A percentile compares a stretch with the other conserved stretches of the same genome.
Evolutionary conservation across 2,113 vertebrate genomes (phyloP).

Genomic region (Oryzias woworae): DNA sequence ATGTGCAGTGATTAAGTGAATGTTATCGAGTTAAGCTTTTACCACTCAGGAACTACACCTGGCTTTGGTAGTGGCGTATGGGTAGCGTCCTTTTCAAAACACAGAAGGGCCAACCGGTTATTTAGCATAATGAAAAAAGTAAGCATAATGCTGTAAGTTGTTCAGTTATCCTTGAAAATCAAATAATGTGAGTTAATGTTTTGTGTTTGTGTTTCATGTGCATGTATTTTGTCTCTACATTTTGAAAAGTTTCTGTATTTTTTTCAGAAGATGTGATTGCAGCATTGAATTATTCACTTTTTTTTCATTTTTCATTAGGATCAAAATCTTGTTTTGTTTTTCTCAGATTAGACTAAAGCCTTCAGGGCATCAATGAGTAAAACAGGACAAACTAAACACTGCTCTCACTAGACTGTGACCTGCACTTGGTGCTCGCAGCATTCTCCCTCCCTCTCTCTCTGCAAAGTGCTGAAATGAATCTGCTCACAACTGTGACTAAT

Average conservation of each 20-base stretch:
- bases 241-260: background rate
- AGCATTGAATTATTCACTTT: conserved; percentile 24
- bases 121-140: too few species aligned
- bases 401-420: background rate
- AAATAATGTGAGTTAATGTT: too few species aligned
- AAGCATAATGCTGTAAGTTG: too few species aligned
- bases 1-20: too few species aligned
- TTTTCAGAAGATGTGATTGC: conserved; percentile 20
- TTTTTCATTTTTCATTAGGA: conserved; percentile 8
- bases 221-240: too few species aligned
- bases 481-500: conserved; percentile 47
- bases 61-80: too few species aligned
- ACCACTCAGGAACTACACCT: too few species aligned
- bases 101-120: too few species aligned
- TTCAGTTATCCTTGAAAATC: too few species aligned
- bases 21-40: too few species aligned
- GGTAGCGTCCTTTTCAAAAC: too few species aligned
- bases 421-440: conserved; percentile 3
- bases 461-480: conserved; percentile 40
- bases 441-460: conserved; percentile 18
- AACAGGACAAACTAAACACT: conserved; percentile 7
- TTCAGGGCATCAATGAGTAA: conserved; percentile 10
- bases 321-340: conserved; percentile 10
- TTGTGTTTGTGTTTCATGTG: too few species aligned
- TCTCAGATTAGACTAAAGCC: conserved; percentile 9